Conservation (phyloP, 2,113 vertebrate genomes). For the Plotosus lineatus region DNA sequence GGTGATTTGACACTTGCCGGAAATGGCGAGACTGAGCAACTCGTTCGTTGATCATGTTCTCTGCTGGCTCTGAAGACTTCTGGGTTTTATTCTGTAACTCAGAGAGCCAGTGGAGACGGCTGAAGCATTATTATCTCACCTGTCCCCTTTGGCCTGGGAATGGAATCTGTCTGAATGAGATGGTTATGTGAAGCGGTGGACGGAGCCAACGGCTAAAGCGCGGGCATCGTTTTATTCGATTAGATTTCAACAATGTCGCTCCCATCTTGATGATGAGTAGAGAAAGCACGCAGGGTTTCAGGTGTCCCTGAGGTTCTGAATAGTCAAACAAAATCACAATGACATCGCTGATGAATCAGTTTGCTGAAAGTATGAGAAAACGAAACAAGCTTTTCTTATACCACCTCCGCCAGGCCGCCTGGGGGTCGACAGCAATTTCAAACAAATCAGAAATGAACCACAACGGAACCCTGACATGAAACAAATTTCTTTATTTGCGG, state of each 20-base stretch:
- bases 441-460: background rate
- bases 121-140: background rate
- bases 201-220: background rate
- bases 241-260: no score
- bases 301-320: background rate
- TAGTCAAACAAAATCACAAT: background rate
- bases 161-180: background rate
- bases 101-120: background rate
- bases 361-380: background rate
- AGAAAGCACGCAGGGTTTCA: conserved; percentile 5
- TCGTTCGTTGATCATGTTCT: conserved; percentile 60
- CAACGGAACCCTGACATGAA: background rate
- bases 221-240: conserved; percentile 53
- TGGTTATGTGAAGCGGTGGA: conserved; percentile 2
- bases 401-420: background rate
- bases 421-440: background rate
- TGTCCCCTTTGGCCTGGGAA: background rate
- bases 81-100: conserved; percentile 8
- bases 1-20: conserved; percentile 75
- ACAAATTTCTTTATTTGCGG: background rate
- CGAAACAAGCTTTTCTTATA: background rate
- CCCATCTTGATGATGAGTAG: no score
- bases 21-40: conserved; percentile 48
- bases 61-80: conserved; percentile 46
- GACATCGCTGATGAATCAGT: background rate